Evolutionary conservation across 2,797 vertebrate species (phyloP).

Genomic region (Hypotaenidia philippensis): DNA sequence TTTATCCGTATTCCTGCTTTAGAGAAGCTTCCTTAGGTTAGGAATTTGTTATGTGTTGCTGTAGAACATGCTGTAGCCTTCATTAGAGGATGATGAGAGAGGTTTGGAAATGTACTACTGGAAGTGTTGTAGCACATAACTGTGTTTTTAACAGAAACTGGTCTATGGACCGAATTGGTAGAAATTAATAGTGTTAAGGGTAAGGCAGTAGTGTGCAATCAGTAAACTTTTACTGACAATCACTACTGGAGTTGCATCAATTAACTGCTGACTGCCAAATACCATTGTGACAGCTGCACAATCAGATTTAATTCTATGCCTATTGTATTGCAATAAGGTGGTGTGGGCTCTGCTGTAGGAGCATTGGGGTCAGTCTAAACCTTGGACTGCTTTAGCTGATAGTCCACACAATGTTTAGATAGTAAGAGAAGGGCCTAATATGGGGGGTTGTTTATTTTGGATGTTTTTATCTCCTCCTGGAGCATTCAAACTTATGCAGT

Average conservation of each 20-base stretch:
- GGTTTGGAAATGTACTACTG: not conserved
- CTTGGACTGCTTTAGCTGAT: not conserved
- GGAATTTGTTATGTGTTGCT: not conserved
- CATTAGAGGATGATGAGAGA: not conserved
- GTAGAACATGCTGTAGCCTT: not conserved
- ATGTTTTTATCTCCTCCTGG: not conserved
- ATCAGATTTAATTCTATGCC: not conserved
- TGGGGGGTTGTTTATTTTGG: not conserved
- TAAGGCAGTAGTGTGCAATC: not conserved
- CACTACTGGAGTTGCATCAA: not conserved
- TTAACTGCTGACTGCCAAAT: not conserved
- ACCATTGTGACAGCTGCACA: not conserved
- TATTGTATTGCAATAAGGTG: not conserved
- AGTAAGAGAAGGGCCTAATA: not conserved
- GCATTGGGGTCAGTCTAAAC: not conserved
- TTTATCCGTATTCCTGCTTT: not conserved
- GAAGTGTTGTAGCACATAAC: not conserved
- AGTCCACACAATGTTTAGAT: not conserved
- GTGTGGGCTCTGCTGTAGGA: not conserved
- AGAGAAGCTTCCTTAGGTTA: not conserved
- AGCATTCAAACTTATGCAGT: not conserved
- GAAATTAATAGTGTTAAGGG: not conserved
- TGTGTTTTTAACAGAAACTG: not conserved
- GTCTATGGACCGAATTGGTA: not conserved
- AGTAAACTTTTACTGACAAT: not conserved